Conservation (phyloP, 2,888 invertebrate species). For the Acanthosepion lycidas region DNA sequence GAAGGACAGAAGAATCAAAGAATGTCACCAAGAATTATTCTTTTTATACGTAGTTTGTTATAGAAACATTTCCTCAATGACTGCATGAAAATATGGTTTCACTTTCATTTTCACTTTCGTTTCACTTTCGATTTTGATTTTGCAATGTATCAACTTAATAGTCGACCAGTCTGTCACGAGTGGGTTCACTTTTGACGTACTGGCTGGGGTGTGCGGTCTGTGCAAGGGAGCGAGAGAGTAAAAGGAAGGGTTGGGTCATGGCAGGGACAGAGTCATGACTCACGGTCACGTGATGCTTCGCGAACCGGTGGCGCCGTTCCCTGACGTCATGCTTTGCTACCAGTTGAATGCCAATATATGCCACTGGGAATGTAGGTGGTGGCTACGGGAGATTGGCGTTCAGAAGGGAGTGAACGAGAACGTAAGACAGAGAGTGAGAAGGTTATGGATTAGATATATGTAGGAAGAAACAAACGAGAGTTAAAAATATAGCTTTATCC, state of each 20-base stretch:
- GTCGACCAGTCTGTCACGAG: background rate
- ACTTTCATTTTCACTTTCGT: background rate
- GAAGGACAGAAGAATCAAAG: too few relatives aligned
- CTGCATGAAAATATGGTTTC: background rate
- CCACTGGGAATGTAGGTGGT: background rate
- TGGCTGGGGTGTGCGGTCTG: background rate
- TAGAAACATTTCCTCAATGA: background rate
- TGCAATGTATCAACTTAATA: background rate
- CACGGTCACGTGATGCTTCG: background rate
- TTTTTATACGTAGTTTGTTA: too few relatives aligned
- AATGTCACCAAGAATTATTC: too few relatives aligned
- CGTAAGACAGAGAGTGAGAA: too few relatives aligned
- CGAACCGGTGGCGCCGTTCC: background rate
- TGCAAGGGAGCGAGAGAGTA: background rate
- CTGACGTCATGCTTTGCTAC: conserved; percentile 14
- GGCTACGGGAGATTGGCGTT: background rate
- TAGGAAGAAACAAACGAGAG: too few relatives aligned
- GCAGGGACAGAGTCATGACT: background rate
- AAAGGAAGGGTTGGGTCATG: background rate
- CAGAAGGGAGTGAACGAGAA: background rate
- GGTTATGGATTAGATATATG: too few relatives aligned
- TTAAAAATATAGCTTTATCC: too few relatives aligned
- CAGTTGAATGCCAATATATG: background rate
- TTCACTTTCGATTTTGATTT: background rate
- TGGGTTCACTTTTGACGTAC: background rate